Evolutionary conservation across 2,888 invertebrate genomes (phyloP).

Genomic region (Monochamus alternatus): DNA sequence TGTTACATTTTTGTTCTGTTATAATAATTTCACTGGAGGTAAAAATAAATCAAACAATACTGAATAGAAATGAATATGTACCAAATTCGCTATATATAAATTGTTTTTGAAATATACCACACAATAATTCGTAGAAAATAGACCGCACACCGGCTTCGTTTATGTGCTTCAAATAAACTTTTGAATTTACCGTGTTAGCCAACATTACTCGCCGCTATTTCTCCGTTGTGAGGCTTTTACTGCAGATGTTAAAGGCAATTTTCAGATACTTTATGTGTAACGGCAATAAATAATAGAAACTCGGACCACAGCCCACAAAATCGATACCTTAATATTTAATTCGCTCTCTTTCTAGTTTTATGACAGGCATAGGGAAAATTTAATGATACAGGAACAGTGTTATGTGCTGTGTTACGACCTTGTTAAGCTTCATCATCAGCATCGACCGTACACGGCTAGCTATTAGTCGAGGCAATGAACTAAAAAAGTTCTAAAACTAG

Average conservation of each 20-base stretch:
- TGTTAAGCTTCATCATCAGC: neutral
- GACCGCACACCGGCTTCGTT: conserved; percentile 10
- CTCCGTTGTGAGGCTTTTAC: neutral
- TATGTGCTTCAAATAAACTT: conserved; percentile 1
- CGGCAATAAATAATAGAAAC: conserved; percentile 22
- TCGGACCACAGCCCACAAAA: neutral
- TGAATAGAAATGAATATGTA: too few relatives aligned
- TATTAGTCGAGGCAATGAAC: too few relatives aligned
- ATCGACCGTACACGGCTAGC: neutral
- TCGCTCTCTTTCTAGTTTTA: neutral
- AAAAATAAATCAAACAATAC: too few relatives aligned
- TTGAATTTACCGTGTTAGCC: neutral
- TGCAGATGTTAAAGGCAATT: conserved; percentile 9
- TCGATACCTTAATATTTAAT: conserved; percentile 28
- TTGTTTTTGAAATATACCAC: neutral
- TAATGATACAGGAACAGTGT: neutral
- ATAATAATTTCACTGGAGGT: too few relatives aligned
- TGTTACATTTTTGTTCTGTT: too few relatives aligned
- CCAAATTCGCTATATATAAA: too few relatives aligned
- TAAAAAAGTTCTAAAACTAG: too few relatives aligned
- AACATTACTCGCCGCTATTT: neutral
- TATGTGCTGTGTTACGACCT: conserved; percentile 2
- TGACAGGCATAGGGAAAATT: neutral
- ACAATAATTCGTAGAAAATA: neutral
- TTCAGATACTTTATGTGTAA: conserved; percentile 6